phyloP scores from a whole-genome alignment of 1,140 invertebrate genomes.

The Lethocerus indicus region DNA sequence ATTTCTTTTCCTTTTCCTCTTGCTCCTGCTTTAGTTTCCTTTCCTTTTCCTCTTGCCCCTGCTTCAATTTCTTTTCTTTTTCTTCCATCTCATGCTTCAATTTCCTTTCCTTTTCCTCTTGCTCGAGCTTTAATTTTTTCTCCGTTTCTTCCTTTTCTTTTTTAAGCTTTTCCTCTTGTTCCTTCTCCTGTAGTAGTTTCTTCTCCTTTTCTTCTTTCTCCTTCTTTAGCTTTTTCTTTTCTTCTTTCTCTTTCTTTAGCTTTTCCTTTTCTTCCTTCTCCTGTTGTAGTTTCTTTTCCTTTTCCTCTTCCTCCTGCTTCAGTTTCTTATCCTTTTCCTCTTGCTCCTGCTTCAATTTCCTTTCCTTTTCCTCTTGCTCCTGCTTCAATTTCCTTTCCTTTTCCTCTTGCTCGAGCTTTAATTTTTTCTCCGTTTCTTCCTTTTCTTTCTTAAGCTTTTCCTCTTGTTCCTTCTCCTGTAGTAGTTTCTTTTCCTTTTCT shows the following conservation, averaged over 20 bases:
- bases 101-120: not conserved
- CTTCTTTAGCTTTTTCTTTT: not conserved
- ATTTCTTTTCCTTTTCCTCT: not conserved
- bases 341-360: not conserved
- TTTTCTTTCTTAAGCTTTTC: constrained; percentile 3
- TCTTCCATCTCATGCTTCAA: not conserved
- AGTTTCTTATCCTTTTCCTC: not conserved
- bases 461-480: not conserved
- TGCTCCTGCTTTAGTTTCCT: not conserved
- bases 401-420: not conserved
- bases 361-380: not conserved
- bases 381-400: not conserved
- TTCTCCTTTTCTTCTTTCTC: not conserved
- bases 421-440: constrained; percentile 13
- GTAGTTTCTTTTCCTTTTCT: constrained; percentile 3
- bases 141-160: not conserved
- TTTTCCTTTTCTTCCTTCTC: not conserved
- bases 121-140: not conserved
- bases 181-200: constrained; percentile 5
- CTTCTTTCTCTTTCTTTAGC: not conserved
- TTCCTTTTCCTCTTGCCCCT: not conserved
- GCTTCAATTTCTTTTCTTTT: constrained; percentile 3
- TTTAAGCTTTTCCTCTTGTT: constrained; percentile 14
- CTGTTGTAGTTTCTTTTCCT: not conserved
- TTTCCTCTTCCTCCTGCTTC: not conserved